A percentile compares a stretch with the other conserved stretches of the same genome.
phyloP scores from a whole-genome alignment of 2,113 vertebrate genomes.

The Pitta sordida region DNA sequence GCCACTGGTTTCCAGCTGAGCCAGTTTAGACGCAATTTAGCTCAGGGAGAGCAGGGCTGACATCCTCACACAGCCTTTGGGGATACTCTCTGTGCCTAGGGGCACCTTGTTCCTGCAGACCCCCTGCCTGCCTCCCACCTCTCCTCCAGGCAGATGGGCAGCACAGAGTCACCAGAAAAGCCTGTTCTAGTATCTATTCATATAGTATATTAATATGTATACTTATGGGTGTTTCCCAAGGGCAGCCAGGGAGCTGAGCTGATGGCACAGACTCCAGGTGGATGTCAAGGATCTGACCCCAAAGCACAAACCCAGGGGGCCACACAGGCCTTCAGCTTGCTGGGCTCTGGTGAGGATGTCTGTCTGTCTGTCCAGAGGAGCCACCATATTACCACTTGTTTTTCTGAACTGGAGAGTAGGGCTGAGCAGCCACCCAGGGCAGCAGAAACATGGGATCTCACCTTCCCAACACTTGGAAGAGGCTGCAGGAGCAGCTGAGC shows the following conservation, averaged over 20 bases:
- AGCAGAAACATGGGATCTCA: neutral
- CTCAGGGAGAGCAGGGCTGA: neutral
- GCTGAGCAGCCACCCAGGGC: neutral
- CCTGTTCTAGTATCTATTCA: neutral
- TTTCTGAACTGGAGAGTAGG: neutral
- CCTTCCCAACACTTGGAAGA: accelerated
- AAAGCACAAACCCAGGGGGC: neutral
- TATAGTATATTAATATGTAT: neutral
- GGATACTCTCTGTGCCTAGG: neutral
- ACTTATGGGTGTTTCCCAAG: neutral
- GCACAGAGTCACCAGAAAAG: neutral
- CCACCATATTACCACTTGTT: accelerated
- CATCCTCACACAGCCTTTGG: neutral
- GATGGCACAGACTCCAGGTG: neutral
- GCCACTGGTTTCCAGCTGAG: neutral
- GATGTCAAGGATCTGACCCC: neutral
- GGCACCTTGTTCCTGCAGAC: accelerated
- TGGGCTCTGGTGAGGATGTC: neutral
- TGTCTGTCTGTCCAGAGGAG: neutral
- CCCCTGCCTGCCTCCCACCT: neutral
- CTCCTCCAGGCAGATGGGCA: neutral
- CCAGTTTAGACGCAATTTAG: neutral
- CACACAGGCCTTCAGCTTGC: neutral
- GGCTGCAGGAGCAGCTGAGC: neutral
- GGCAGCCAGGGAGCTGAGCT: neutral